Evolutionary conservation across 2,888 invertebrate genomes (phyloP).

Genomic region (Drosophila nr. medialis): DNA sequence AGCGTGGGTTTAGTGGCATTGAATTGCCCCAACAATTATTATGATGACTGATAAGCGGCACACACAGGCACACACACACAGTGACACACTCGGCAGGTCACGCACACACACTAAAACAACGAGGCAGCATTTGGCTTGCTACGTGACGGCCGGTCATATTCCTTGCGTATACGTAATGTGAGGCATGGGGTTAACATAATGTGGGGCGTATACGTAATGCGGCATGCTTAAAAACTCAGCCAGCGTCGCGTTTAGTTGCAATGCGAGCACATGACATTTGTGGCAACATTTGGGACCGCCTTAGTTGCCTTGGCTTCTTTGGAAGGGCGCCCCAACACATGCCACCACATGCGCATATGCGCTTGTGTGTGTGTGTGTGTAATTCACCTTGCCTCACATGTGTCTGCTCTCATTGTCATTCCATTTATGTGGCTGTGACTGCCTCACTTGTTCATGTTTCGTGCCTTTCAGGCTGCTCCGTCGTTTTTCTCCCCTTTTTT

Average conservation of each 20-base stretch:
- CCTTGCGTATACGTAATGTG: conserved; percentile 52
- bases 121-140: conserved; percentile 56
- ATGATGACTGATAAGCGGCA: conserved; percentile 75
- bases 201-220: conserved; percentile 71
- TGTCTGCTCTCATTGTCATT: conserved; percentile 48
- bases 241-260: conserved; percentile 60
- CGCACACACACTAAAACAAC: conserved; percentile 56
- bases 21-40: conserved; percentile 79
- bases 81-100: conserved; percentile 40
- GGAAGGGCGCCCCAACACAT: background rate
- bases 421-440: conserved; percentile 36
- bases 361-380: conserved; percentile 6
- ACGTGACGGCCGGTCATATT: conserved; percentile 74
- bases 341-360: background rate
- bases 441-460: conserved; percentile 41
- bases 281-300: conserved; percentile 59
- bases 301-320: conserved; percentile 49
- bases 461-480: conserved; percentile 28
- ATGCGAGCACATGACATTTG: conserved; percentile 66
- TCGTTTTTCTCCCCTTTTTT: conserved; percentile 18
- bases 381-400: conserved; percentile 48
- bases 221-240: conserved; percentile 60
- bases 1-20: conserved; percentile 56
- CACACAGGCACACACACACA: conserved; percentile 20
- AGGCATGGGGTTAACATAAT: conserved; percentile 47